phyloP scores from a whole-genome alignment of 2,888 invertebrate genomes.

The Crocallis elinguaria region DNA sequence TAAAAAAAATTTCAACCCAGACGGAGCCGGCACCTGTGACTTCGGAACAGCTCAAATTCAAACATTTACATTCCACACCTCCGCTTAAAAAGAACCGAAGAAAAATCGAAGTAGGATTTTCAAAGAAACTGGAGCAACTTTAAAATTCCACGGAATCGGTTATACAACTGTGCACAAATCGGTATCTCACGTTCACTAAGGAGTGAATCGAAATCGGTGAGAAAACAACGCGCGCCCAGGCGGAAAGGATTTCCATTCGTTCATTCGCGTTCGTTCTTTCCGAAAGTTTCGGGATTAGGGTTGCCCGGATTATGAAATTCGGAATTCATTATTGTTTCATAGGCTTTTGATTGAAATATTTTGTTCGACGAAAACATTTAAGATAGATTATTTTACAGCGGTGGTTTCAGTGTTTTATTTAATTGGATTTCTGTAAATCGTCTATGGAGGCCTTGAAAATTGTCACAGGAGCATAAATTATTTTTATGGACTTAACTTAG shows the following conservation, averaged over 20 bases:
- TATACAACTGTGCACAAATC: constrained; percentile 38
- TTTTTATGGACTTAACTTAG: too few relatives aligned
- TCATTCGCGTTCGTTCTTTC: constrained; percentile 47
- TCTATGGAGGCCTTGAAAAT: too few relatives aligned
- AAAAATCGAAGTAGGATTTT: constrained; percentile 17
- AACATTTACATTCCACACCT: constrained; percentile 18
- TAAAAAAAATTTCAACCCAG: constrained; percentile 1
- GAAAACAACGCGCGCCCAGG: constrained; percentile 55
- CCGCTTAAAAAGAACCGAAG: constrained; percentile 16
- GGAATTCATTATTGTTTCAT: constrained; percentile 25
- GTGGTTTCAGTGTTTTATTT: constrained; percentile 1
- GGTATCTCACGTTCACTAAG: constrained; percentile 30
- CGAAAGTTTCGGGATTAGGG: constrained; percentile 28
- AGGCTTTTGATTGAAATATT: constrained; percentile 21
- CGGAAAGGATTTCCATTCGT: constrained; percentile 55
- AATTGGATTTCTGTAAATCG: neutral
- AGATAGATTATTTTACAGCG: constrained; percentile 2
- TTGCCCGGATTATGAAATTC: constrained; percentile 26
- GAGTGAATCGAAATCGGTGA: constrained; percentile 59
- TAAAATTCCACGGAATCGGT: constrained; percentile 38
- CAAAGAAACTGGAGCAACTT: constrained; percentile 28
- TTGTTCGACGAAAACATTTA: constrained; percentile 9
- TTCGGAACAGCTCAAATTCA: constrained; percentile 7
- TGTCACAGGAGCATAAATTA: too few relatives aligned
- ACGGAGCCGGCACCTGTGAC: constrained; percentile 2